A percentile compares a stretch with the other conserved stretches of the same genome.
phyloP scores from a whole-genome alignment of 1,140 invertebrate genomes.

The Drosophila melanica region DNA sequence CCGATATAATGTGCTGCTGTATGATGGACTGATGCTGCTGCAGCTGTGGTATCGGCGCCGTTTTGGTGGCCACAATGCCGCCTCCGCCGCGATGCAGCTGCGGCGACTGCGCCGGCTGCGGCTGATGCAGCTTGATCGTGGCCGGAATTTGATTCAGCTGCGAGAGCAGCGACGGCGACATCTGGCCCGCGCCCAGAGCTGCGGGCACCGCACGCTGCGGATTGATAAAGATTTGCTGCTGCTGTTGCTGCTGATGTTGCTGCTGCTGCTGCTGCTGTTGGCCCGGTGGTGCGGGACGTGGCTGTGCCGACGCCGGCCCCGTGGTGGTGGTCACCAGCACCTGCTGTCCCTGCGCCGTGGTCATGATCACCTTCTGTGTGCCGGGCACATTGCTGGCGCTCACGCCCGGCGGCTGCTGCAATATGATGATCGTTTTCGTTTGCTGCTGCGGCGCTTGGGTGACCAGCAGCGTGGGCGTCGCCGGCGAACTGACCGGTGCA shows the following conservation, averaged over 20 bases:
- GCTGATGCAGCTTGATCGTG: slow-evolving; percentile 80
- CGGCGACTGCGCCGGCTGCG: slow-evolving; percentile 34
- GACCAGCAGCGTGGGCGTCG: slow-evolving; percentile 70
- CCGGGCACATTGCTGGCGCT: slow-evolving; percentile 47
- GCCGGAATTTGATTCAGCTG: slow-evolving; percentile 81
- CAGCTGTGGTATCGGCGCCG: slow-evolving; percentile 71
- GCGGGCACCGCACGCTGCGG: slow-evolving; percentile 60
- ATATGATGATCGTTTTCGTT: slow-evolving; percentile 89
- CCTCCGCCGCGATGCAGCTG: slow-evolving; percentile 41
- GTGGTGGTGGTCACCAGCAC: slow-evolving; percentile 86
- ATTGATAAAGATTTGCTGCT: slow-evolving; percentile 77
- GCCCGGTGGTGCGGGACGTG: slow-evolving; percentile 26
- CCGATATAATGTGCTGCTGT: slow-evolving; percentile 78
- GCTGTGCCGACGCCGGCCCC: slow-evolving; percentile 42
- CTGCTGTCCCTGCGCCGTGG: slow-evolving; percentile 88
- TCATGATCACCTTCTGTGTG: slow-evolving; percentile 86
- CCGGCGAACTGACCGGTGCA: slow-evolving; percentile 38
- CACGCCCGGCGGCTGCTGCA: slow-evolving; percentile 86
- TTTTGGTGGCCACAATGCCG: slow-evolving; percentile 41
- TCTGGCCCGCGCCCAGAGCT: slow-evolving; percentile 67
- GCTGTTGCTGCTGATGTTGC: slow-evolving; percentile 41
- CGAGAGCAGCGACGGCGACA: slow-evolving; percentile 72
- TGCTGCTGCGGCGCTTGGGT: slow-evolving; percentile 83
- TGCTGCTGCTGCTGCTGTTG: slow-evolving; percentile 42
- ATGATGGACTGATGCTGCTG: slow-evolving; percentile 83